Evolutionary conservation across 2,113 vertebrate genomes (phyloP), one percentile per base, ranked within the genome.

Genomic region (Elachura formosa): DNA sequence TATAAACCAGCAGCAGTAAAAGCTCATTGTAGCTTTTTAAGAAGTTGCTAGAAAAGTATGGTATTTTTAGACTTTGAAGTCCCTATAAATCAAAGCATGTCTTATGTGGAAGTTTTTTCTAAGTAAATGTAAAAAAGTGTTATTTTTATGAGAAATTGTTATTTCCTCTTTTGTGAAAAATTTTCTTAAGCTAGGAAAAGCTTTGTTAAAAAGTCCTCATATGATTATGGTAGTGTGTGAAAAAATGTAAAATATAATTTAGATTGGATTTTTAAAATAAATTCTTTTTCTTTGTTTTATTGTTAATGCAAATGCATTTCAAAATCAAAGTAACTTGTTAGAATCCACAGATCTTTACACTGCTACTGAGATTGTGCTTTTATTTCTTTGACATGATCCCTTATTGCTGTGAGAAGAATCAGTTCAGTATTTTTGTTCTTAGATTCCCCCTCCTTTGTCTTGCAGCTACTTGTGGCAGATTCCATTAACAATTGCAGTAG

Each of bases 381-480:
- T 90, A 96, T 96, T 95, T 95, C 90, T 97, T 96, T 97, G 86
- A 92, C 94, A 52, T 97, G 87, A 96, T 96, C 93, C 95, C 97
- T 97, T 87, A 96, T 95, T 97, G 83, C 89, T 97, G 79, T 96
- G 87, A 97, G 94, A 97, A 96, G 94, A 97, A 97, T 87, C 94
- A 97, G 89, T 97, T 97, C 92, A 81, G 89, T 97, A 95, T 93
- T 97, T 97, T 96, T 96, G 93, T 97, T 97, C 96, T 97, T 97
- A 97, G 93, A 97, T 95, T 96, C 87, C 84, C 90, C 95, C 90
- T 97, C 84, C 96, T 98, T 97, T 98, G 91, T 98, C 96, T 98
- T 98, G 78, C 96, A 99, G 99, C 97, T 99, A 98, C 94, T 98
- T 98, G 97, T 99, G 99, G 99, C 98, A 99, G 97, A 98, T 99